These are phyloP conservation scores for Andrena bucephala DNA, from an alignment of 2,888 invertebrate genomes.

Conservation along the genomic window DNA sequence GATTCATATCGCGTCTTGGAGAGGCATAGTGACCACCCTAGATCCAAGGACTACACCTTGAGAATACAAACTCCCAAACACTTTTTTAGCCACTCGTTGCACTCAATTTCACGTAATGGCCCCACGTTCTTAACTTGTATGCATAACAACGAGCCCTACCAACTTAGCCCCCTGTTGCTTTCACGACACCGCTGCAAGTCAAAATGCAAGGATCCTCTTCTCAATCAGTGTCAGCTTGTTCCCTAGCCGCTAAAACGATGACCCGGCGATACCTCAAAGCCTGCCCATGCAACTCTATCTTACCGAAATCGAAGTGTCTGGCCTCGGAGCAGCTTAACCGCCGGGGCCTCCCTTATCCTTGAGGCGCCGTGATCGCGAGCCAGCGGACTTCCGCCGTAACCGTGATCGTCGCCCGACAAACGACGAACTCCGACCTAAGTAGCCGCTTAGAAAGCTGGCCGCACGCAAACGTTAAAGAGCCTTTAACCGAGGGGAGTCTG, in stretches of 20 bases:
- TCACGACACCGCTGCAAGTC: neutral
- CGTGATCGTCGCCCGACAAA: constrained; percentile 25
- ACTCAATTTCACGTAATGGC: too few relatives aligned
- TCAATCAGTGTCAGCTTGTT: neutral
- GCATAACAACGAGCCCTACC: too few relatives aligned
- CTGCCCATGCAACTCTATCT: neutral
- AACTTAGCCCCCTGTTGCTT: too few relatives aligned
- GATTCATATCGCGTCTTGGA: too few relatives aligned
- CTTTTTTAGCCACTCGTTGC: too few relatives aligned
- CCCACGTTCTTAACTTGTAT: too few relatives aligned
- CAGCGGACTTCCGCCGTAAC: constrained; percentile 14
- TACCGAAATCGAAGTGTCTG: neutral
- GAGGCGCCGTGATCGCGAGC: constrained; percentile 23
- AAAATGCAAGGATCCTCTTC: neutral
- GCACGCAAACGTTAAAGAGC: constrained; percentile 68
- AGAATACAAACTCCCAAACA: too few relatives aligned
- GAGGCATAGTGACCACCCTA: too few relatives aligned
- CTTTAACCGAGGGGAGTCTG: constrained; percentile 55
- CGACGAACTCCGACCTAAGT: constrained; percentile 65
- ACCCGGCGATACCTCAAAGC: neutral
- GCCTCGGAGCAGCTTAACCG: neutral
- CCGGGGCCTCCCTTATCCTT: neutral
- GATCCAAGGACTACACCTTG: too few relatives aligned
- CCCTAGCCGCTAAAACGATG: neutral
- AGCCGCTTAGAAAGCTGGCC: constrained; percentile 45